Evolutionary conservation across 2,797 vertebrate genomes (phyloP).

Genomic region (Prionace glauca): DNA sequence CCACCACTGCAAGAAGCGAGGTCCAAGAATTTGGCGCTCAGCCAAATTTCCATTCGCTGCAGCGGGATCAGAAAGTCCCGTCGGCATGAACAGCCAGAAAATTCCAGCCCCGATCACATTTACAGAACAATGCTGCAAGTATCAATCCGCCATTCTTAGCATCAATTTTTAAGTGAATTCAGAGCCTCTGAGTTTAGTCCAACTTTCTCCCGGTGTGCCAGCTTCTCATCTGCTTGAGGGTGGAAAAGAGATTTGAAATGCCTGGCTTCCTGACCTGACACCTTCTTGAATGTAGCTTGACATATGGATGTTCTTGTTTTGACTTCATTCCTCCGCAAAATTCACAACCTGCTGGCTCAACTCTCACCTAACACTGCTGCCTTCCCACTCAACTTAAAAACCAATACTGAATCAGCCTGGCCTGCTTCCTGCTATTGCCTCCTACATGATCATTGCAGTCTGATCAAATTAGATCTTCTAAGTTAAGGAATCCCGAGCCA

Average conservation of each 20-base stretch:
- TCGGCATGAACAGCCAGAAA: too few species aligned
- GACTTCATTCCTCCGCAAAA: background rate
- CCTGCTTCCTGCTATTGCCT: background rate
- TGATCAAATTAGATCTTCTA: background rate
- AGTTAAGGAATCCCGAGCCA: background rate
- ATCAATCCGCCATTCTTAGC: background rate
- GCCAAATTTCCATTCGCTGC: too few species aligned
- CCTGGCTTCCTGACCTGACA: background rate
- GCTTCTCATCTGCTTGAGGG: background rate
- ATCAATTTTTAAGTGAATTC: background rate
- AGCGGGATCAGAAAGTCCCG: too few species aligned
- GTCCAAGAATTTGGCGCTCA: too few species aligned
- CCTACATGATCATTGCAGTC: background rate
- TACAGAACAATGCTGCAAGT: background rate
- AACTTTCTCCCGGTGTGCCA: background rate
- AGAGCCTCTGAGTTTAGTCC: background rate
- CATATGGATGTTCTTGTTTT: background rate
- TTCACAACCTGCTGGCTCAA: background rate
- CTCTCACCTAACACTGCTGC: background rate
- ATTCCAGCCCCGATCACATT: background rate
- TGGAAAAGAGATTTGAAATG: background rate
- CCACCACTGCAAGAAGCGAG: too few species aligned
- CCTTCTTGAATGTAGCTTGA: background rate
- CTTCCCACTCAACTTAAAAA: background rate
- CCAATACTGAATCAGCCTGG: background rate